These are phyloP conservation scores for Cryptotermes secundus DNA, from an alignment of 1,140 invertebrate species.

Conservation along the genomic window DNA sequence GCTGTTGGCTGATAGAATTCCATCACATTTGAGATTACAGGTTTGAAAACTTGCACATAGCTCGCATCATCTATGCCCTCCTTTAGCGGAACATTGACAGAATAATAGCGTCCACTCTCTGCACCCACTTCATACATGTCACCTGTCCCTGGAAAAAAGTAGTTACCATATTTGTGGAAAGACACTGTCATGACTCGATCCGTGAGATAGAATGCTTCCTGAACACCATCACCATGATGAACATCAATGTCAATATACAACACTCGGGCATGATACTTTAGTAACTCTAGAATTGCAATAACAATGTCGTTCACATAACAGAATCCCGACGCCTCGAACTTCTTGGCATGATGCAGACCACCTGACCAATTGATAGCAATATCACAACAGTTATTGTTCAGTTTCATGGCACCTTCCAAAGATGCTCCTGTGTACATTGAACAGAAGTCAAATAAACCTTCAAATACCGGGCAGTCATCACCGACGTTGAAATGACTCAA, in stretches of 20 bases:
- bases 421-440: slow-evolving; percentile 97
- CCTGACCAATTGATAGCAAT: slow-evolving; percentile 99
- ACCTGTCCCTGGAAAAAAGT: slow-evolving; percentile 97
- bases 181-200: slow-evolving; percentile 99
- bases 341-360: slow-evolving; percentile 98
- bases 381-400: slow-evolving; percentile 93
- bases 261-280: slow-evolving; percentile 94
- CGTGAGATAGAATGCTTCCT: slow-evolving; percentile 98
- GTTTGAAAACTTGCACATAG: slow-evolving; percentile 92
- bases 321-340: slow-evolving; percentile 97
- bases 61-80: slow-evolving; percentile 96
- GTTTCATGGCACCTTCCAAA: slow-evolving; percentile 89
- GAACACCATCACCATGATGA: slow-evolving; percentile 98
- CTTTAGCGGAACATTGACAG: slow-evolving; percentile 94
- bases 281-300: slow-evolving; percentile 93
- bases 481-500: slow-evolving; percentile 95
- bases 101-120: slow-evolving; percentile 91
- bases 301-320: slow-evolving; percentile 99
- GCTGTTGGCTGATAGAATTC: slow-evolving; percentile 96
- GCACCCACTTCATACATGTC: slow-evolving; percentile 98
- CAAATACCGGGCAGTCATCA: slow-evolving; percentile 98
- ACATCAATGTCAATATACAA: slow-evolving; percentile 99
- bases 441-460: slow-evolving; percentile 98
- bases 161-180: slow-evolving; percentile 98
- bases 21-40: slow-evolving; percentile 91